These are phyloP conservation scores for Heliconius sara DNA, from an alignment of 2,888 invertebrate species.

Conservation along the genomic window DNA sequence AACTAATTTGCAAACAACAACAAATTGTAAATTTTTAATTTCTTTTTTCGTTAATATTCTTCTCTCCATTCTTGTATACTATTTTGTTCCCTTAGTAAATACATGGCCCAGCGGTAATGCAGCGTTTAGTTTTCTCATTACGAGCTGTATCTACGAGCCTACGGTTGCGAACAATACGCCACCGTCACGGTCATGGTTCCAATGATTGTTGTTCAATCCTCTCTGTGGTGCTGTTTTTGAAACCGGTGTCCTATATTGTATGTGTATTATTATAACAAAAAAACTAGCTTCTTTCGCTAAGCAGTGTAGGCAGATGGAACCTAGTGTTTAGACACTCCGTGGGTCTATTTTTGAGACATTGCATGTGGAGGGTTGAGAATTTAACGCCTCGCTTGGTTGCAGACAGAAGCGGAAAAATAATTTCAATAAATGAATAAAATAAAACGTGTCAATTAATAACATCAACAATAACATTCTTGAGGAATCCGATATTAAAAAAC, in stretches of 20 bases:
- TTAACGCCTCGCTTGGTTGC: too few relatives aligned
- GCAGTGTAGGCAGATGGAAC: not conserved
- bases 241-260: conserved; percentile 6
- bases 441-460: too few relatives aligned
- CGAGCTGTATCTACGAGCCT: conserved; percentile 21
- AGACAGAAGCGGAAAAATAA: too few relatives aligned
- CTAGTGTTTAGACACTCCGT: not conserved
- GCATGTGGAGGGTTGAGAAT: not conserved
- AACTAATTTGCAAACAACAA: too few relatives aligned
- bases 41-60: not conserved
- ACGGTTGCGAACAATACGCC: conserved; percentile 39
- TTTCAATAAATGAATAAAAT: too few relatives aligned
- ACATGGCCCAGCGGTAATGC: conserved; percentile 8
- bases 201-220: conserved; percentile 42
- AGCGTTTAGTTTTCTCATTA: conserved; percentile 14
- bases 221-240: conserved; percentile 15
- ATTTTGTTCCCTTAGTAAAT: not conserved
- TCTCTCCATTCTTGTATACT: not conserved
- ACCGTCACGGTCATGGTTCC: conserved; percentile 47
- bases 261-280: not conserved
- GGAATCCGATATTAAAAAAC: too few relatives aligned
- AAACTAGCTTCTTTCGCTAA: not conserved
- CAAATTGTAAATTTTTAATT: too few relatives aligned
- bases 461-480: too few relatives aligned
- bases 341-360: not conserved